Base-by-base conservation (phyloP, 2,113 vertebrate genomes). In the Oryzias javanicus region DNA sequence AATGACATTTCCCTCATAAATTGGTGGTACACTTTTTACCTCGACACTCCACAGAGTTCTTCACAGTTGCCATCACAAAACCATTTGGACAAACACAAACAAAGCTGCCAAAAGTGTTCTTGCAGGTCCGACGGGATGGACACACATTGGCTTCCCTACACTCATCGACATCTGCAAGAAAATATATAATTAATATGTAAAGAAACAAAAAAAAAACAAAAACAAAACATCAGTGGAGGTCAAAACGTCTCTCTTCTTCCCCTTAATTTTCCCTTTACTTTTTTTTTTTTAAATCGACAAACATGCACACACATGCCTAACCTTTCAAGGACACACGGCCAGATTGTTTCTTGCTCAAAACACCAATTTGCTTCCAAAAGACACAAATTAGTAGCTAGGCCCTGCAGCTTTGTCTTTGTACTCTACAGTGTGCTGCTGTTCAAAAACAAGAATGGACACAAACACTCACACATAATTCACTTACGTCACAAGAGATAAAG, bases 61-160 rank as follows among this genome's bases (percentile, higher is more conserved):
- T 51, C 44, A 76, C 59, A 0, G 47, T 85, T 55, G 86, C 90
- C 63, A 86, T 67, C 68, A 89, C 78, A 18, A 80, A 88, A 14
- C 88, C 84, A 0, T 67, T 68, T 8, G 40, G 72, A 54, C 90
- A 90, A 54, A 86, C 70, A 14, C 90, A 90, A 40, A 82, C 44
- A 8, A 83, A 91, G 77, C 86, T 87, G 68, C 88, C 84, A n/a
- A 89, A 91, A 42, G 88, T 91, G 86, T 91, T 90, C 70, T 64
- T 89, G 73, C 88, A 91, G 3, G 52, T 79, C 67, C 67, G 59
- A 7, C 56, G 49, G 4, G 60, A 67, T 20, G 80, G 70, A 78
- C 89, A 88, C 40, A 56, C 59, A 4, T 58, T 54, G 4, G 35
- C 42, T 2, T 53, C 55, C 55, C 20, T 60, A 62, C 89, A 91